Base-by-base conservation (phyloP, 2,888 invertebrate genomes). In the Trimorus sp. region DNA sequence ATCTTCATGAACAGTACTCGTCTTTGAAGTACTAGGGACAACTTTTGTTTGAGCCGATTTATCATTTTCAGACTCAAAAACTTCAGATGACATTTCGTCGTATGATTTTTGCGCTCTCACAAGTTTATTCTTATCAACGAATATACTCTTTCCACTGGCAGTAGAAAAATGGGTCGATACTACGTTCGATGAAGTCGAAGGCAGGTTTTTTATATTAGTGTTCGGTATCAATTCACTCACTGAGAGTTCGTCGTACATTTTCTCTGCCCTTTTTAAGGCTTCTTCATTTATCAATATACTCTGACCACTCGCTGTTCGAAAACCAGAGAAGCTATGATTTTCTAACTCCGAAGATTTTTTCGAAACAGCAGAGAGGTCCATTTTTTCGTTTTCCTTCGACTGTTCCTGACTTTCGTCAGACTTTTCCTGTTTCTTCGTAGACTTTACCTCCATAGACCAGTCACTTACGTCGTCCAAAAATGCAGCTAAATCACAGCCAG, bases 381-480 rank as follows among this genome's bases (percentile, higher is more conserved):
- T 26, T 26, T 26, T 26, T 26, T 26, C 26, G 26, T 26, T 26
- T 26, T 26, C 26, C 1, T 26, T 26, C 26, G 26, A 26, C 26
- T 26, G 1, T 4, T 26, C 26, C 26, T 4, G 26, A 3, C 26
- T 26, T 26, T 26, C 26, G 26, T 26, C 26, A 26, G 26, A n/a
- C n/a, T n/a, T 26, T 26, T 26, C 26, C 26, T 26, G 26, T 26
- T 26, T 26, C 26, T 26, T 26, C 4, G 26, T 26, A 26, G 26
- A 58, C 59, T 49, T 56, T 48, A 49, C 42, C 58, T 48, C 9
- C 14, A 54, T 14, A 8, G 75, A 48, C 77, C 73, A 70, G 8
- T 83, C 79, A 16, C 75, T 71, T 0, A 60, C 42, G 15, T 79
- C 76, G 2, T 75, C 76, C 36, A 76, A 56, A 54, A 79, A 70